Base-by-base conservation (phyloP, 2,888 invertebrate species). In the Resseliella maxima region DNA sequence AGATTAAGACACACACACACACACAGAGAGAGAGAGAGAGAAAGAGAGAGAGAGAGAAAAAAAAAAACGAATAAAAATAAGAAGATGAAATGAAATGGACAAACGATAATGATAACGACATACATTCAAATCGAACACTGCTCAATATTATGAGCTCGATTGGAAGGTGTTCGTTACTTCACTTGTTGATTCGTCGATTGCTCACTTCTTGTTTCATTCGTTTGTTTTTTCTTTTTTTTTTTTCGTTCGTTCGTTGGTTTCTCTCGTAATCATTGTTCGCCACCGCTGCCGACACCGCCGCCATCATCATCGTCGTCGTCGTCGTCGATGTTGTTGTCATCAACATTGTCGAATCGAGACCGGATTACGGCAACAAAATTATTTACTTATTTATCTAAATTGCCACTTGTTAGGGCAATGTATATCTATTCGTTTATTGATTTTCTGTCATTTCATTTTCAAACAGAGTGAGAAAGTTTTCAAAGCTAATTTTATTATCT, bases 381-480 rank as follows among this genome's bases (percentile, higher is more conserved):
- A 72, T 72, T 72, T 35, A 72, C 72, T 72, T 72, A 72, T 35
- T 72, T 72, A 72, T 72, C 72, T 72, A 72, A 72, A 72, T 72
- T 72, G 72, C 72, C 72, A 72, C 72, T 72, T 72, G 72, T 72
- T 72, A 72, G 24, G 12, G 59, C n/a, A 59, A 59, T 72, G 72
- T 31, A 1, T 72, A 72, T 31, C 72, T 12, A 59, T 2, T 72
- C 72, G 31, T 72, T 72, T 72, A 72, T 72, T 72, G 31, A 31
- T 72, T 72, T 72, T 59, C 59, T 24, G 1, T 59, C 59, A 24
- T 59, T 59, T 72, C 72, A 72, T 72, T 72, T 72, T 59, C 59
- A 35, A 72, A 59, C 27, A 59, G 35, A 72, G 72, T 59, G 59
- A 59, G 31, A 72, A 72, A 72, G 72, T 31, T 72, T 35, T 31